These are phyloP conservation scores for Nannobrachium achirus DNA, from an alignment of 2,113 vertebrate genomes.

Conservation along the genomic window DNA sequence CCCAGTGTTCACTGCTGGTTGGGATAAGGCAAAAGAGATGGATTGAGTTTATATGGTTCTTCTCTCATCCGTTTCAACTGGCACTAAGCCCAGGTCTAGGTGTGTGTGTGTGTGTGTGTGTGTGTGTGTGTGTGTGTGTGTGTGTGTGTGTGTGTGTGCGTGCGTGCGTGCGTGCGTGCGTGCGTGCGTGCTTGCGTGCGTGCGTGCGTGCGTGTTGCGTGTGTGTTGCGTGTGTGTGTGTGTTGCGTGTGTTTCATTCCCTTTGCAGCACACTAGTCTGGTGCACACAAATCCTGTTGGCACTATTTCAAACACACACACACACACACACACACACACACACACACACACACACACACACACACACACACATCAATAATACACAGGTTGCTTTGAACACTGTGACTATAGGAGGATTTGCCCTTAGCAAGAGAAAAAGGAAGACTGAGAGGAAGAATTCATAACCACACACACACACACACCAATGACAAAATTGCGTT, in stretches of 20 bases:
- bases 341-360: slow-evolving; percentile 1
- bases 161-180: slow-evolving; percentile 24
- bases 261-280: slow-evolving; percentile 37
- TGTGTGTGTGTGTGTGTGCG: slow-evolving; percentile 43
- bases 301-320: slow-evolving; percentile 35
- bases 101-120: slow-evolving; percentile 5
- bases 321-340: neutral
- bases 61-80: slow-evolving; percentile 46
- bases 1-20: slow-evolving; percentile 5
- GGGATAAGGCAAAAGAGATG: slow-evolving; percentile 29
- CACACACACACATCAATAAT: slow-evolving; percentile 18
- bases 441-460: neutral
- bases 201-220: too few relatives aligned
- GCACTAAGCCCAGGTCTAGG: slow-evolving; percentile 38
- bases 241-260: neutral
- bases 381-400: slow-evolving; percentile 42
- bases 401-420: slow-evolving; percentile 44
- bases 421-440: slow-evolving; percentile 6
- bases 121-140: slow-evolving; percentile 20
- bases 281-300: slow-evolving; percentile 54
- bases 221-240: neutral
- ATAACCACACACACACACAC: slow-evolving; percentile 1
- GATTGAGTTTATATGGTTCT: slow-evolving; percentile 42
- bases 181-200: neutral
- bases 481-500: neutral